Percentiles rank a stretch among this genome's conserved stretches.
Conservation (phyloP, 2,797 vertebrate species). For the Podarcis siculus region DNA sequence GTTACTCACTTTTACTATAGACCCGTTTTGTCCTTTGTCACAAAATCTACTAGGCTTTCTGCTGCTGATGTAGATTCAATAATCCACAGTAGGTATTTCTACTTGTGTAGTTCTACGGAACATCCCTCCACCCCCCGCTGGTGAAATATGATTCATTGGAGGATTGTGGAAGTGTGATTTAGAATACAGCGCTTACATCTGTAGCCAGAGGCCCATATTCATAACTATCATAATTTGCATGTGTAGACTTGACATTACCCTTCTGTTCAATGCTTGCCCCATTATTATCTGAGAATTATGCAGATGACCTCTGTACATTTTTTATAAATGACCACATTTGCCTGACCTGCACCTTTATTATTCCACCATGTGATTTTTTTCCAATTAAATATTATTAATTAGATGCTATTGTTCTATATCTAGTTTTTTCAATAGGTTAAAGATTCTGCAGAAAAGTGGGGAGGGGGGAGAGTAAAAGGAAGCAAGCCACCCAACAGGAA, state of each 20-base stretch:
- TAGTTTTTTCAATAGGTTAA: neutral
- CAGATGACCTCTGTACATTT: conserved; percentile 14
- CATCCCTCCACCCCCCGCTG: neutral
- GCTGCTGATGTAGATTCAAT: neutral
- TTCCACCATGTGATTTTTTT: neutral
- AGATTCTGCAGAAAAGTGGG: neutral
- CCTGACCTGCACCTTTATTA: neutral
- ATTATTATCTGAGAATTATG: neutral
- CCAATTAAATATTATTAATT: neutral
- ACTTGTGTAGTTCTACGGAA: neutral
- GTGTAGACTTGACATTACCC: neutral
- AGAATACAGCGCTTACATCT: neutral
- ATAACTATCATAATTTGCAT: neutral
- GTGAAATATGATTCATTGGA: neutral
- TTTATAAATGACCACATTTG: conserved; percentile 11
- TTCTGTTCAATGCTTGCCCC: neutral
- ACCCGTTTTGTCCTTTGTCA: neutral
- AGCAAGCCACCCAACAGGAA: neutral
- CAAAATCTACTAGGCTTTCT: neutral
- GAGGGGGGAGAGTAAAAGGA: neutral
- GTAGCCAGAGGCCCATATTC: neutral
- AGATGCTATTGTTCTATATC: too few species aligned
- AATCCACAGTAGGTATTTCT: neutral
- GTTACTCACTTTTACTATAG: neutral
- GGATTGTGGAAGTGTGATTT: neutral